Percentiles rank a stretch among this genome's conserved stretches.
phyloP scores from a whole-genome alignment of 1,140 invertebrate genomes.

The Myzus persicae region DNA sequence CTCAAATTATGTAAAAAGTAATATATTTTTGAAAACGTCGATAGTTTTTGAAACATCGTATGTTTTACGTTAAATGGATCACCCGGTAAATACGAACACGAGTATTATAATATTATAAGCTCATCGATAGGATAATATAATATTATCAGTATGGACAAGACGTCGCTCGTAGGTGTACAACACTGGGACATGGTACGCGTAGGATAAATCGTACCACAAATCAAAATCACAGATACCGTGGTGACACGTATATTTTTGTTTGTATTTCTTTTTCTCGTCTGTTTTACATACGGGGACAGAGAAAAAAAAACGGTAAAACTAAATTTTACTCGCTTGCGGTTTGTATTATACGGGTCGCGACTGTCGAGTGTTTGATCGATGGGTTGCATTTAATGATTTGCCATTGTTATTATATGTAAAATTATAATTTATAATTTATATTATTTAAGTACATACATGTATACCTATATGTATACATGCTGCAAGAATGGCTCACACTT shows the following conservation, averaged over 20 bases:
- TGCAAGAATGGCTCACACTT: not conserved
- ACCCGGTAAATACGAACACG: no score
- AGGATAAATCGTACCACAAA: not conserved
- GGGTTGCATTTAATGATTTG: not conserved
- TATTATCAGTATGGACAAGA: not conserved
- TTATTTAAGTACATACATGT: no score
- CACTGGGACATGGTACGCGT: not conserved
- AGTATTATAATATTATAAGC: not conserved
- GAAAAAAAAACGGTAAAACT: not conserved
- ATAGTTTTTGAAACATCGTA: no score
- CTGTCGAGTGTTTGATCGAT: not conserved
- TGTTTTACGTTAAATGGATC: no score
- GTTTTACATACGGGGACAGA: slow-evolving; percentile 23
- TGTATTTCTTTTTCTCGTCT: not conserved
- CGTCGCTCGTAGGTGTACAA: not conserved
- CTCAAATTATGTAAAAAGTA: no score
- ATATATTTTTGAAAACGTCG: no score
- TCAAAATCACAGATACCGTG: slow-evolving; percentile 1
- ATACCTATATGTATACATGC: no score
- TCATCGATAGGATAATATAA: not conserved
- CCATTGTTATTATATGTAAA: not conserved
- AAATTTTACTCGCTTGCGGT: not conserved
- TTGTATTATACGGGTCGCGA: not conserved
- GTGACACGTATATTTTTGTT: not conserved
- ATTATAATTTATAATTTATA: not conserved